Percentiles rank a stretch among this genome's conserved stretches.
phyloP scores from a whole-genome alignment of 2,797 vertebrate species.

The Diplodus puntazzo region DNA sequence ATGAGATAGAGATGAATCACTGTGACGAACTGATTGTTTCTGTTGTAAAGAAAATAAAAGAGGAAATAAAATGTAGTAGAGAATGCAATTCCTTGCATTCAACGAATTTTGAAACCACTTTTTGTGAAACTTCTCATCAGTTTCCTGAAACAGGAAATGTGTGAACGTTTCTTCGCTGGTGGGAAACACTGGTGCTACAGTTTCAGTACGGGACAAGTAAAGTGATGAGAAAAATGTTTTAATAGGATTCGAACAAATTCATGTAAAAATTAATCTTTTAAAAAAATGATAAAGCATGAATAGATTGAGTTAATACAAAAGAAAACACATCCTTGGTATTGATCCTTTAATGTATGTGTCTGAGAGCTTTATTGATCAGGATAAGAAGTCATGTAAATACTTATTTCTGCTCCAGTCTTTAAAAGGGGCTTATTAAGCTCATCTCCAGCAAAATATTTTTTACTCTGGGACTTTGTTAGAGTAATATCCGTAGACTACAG shows the following conservation, averaged over 20 bases:
- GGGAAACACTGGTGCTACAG: neutral
- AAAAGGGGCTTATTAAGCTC: neutral
- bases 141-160: conserved; percentile 28
- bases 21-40: neutral
- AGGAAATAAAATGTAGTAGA: neutral
- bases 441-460: too few relatives aligned
- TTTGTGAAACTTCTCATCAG: conserved; percentile 31
- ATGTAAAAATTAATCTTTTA: neutral
- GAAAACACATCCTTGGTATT: conserved; percentile 17
- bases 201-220: neutral
- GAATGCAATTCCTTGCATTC: rapidly evolving
- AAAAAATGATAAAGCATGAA: too few relatives aligned
- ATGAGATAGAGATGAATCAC: neutral
- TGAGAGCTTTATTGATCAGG: conserved; percentile 17
- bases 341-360: conserved; percentile 38
- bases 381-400: conserved; percentile 1
- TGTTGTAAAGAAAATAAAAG: conserved; percentile 8
- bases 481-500: too few relatives aligned
- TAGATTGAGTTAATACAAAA: conserved; percentile 1
- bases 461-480: too few relatives aligned
- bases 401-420: neutral
- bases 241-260: neutral
- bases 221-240: neutral
- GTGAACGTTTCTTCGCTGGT: conserved; percentile 10
- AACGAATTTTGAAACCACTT: conserved; percentile 38